Conservation (phyloP, 1,140 invertebrate genomes). For the Scaptomyza graminum region DNA sequence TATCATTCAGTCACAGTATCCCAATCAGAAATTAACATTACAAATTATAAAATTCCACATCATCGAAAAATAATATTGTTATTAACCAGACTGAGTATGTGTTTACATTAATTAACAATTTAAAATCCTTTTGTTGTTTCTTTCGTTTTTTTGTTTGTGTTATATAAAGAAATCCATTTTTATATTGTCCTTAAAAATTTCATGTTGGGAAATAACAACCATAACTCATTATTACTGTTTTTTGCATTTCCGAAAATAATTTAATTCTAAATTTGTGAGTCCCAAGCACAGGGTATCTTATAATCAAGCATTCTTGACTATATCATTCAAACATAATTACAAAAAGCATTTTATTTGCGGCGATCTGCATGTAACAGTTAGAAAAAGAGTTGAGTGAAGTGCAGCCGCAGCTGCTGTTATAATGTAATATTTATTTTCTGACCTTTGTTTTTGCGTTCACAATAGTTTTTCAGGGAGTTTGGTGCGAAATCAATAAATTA, state of each 20-base stretch:
- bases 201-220: too few species aligned
- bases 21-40: background rate
- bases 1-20: background rate
- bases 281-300: background rate
- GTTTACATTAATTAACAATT: background rate
- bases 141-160: too few species aligned
- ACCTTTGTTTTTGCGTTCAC: conserved; percentile 6
- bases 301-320: background rate
- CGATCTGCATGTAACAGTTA: conserved; percentile 10
- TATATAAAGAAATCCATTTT: too few species aligned
- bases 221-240: too few species aligned
- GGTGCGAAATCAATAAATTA: background rate
- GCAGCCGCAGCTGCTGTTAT: conserved; percentile 14
- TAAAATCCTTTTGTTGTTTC: too few species aligned
- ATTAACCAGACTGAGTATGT: background rate
- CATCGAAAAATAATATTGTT: background rate
- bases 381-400: background rate
- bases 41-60: background rate
- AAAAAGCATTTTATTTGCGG: too few species aligned
- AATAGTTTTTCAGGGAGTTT: background rate
- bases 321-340: background rate
- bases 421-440: conserved; percentile 2
- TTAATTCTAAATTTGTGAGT: too few species aligned
- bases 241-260: too few species aligned
- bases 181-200: too few species aligned